Conservation (phyloP, 2,888 invertebrate species). For the Agrochola circellaris region DNA sequence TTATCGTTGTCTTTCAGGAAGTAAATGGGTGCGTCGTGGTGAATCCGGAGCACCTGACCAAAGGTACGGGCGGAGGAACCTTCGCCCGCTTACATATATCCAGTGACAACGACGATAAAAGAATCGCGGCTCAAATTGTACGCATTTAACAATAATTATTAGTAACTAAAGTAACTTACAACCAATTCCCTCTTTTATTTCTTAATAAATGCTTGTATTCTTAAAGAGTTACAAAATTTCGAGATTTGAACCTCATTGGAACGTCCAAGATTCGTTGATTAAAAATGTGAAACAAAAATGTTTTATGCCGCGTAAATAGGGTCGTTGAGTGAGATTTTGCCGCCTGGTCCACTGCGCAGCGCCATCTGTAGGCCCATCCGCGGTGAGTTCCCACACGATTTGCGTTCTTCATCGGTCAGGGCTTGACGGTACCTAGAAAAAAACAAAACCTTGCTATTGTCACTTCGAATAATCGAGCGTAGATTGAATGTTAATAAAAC, state of each 20-base stretch:
- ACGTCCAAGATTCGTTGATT: background rate
- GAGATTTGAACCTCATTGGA: background rate
- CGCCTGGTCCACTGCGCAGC: slow-evolving; percentile 81
- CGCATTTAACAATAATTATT: slow-evolving; percentile 76
- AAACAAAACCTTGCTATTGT: slow-evolving; percentile 4
- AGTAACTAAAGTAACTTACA: slow-evolving; percentile 19
- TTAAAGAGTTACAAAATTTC: background rate
- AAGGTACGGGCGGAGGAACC: slow-evolving; percentile 94
- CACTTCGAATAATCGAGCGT: background rate
- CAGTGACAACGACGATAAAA: slow-evolving; percentile 69
- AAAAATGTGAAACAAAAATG: background rate
- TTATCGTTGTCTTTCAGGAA: slow-evolving; percentile 87
- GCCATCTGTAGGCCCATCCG: slow-evolving; percentile 85
- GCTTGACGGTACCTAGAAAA: slow-evolving; percentile 81
- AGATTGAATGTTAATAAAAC: background rate
- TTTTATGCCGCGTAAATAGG: slow-evolving; percentile 79
- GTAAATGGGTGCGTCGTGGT: slow-evolving; percentile 94
- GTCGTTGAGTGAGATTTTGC: slow-evolving; percentile 76
- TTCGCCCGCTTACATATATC: slow-evolving; percentile 93
- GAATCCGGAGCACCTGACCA: slow-evolving; percentile 96
- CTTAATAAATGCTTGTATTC: background rate
- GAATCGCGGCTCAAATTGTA: slow-evolving; percentile 83
- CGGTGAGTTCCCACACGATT: slow-evolving; percentile 77
- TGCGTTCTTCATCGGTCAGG: slow-evolving; percentile 73
- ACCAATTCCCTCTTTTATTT: slow-evolving; percentile 43